Base-by-base conservation (phyloP, 2,888 invertebrate species). In the Cataglyphis altisquamis region DNA sequence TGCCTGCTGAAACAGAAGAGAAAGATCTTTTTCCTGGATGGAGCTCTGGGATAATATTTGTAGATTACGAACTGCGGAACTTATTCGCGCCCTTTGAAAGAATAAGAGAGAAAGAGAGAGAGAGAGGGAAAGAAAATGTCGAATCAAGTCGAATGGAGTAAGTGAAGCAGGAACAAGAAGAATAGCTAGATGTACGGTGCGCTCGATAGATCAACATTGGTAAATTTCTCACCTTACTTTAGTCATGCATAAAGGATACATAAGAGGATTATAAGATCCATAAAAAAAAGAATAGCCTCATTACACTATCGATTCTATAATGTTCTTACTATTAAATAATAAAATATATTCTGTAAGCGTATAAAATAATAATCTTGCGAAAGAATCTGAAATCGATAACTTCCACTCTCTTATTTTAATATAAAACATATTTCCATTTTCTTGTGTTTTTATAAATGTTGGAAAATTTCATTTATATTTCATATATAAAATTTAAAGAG, bases 11-110 rank as follows among this genome's bases (percentile, higher is more conserved):
- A 87, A 82, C 78, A 73, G 72, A 60, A 62, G 55, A 39, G 64
- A 67, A 64, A 72, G 81, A 75, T 82, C 81, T 75, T 83, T 86
- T 74, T 77, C 75, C 67, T 52, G 57, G 55, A 67, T 64, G 66
- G 81, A 57, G 82, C 39, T 90, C 45, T 90, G 87, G 84, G 88
- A 89, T 89, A 89, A 90, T 90, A 89, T 89, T 89, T 89, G 82
- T 86, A 84, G 85, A 89, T 82, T 86, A 74, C 84, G 67, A 67
- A 57, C 81, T 8, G 67, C 67, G 80, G 60, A 80, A 85, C 77
- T 87, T 78, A 66, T 57, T 83, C 64, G 82, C 64, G 80, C 48
- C 72, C 77, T 48, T 52, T 21, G 62, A 57, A 39, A 52, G 48
- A 81, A 73, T 55, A n/a, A 80, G 62, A 60, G 52, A 60, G 18